phyloP scores from a whole-genome alignment of 2,113 vertebrate genomes.

The Chloroceryle aenea region DNA sequence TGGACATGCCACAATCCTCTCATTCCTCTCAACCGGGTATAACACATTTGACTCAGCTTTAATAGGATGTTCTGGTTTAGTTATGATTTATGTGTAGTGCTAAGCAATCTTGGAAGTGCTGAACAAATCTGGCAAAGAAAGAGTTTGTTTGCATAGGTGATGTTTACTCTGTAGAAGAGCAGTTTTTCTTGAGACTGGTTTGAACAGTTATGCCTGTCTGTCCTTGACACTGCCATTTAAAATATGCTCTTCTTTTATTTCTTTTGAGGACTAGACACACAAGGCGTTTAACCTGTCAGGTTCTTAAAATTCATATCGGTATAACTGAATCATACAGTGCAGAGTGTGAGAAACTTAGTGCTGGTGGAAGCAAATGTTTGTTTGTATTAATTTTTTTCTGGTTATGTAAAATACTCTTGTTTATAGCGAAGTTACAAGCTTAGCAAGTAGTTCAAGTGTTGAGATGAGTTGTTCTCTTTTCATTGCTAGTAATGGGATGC shows the following conservation, averaged over 20 bases:
- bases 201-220: conserved; percentile 24
- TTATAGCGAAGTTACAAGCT: not conserved
- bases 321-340: not conserved
- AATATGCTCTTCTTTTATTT: not conserved
- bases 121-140: not conserved
- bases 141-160: not conserved
- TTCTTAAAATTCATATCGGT: not conserved
- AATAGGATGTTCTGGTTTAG: not conserved
- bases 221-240: not conserved
- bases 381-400: not conserved
- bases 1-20: not conserved
- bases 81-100: not conserved
- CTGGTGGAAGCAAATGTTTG: not conserved
- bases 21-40: not conserved
- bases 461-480: not conserved
- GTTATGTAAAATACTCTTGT: not conserved
- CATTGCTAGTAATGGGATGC: not conserved
- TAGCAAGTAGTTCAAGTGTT: not conserved
- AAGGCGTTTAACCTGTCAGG: not conserved
- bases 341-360: conserved; percentile 13
- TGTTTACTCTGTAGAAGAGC: not conserved
- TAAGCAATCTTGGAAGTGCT: not conserved
- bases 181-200: conserved; percentile 9
- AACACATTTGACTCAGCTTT: not conserved
- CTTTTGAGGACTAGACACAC: not conserved